Evolutionary conservation across 1,140 invertebrate genomes (phyloP).

Genomic region (Nasonia vitripennis): DNA sequence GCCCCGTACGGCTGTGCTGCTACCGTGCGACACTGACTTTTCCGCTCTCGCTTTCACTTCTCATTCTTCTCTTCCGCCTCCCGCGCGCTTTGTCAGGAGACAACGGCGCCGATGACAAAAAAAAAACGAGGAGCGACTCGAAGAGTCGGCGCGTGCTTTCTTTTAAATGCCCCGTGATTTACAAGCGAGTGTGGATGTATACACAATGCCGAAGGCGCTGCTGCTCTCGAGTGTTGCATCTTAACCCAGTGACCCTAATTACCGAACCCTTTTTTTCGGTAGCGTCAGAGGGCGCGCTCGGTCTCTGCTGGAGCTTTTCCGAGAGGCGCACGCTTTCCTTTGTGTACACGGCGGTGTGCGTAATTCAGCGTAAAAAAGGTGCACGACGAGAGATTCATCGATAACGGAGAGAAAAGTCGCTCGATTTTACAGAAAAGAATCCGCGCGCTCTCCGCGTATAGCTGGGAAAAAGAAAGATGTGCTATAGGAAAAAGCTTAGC

Average conservation of each 20-base stretch:
- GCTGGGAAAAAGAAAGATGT: background rate
- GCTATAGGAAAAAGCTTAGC: background rate
- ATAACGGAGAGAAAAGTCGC: background rate
- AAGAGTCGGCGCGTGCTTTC: background rate
- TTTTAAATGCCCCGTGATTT: background rate
- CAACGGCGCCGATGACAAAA: background rate
- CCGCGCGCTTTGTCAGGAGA: background rate
- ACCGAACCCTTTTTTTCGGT: background rate
- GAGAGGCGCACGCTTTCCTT: background rate
- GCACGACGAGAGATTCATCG: background rate
- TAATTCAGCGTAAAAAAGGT: background rate
- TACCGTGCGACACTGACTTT: conserved; percentile 7
- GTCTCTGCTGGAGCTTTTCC: background rate
- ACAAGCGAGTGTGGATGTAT: background rate
- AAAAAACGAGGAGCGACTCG: background rate
- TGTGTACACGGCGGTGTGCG: too few species aligned
- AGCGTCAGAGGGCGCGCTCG: background rate
- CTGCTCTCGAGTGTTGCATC: background rate
- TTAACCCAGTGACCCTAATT: conserved; percentile 40
- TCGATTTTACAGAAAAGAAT: background rate
- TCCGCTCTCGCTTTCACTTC: conserved; percentile 29
- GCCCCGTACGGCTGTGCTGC: background rate
- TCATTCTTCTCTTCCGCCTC: background rate
- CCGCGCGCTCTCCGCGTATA: background rate
- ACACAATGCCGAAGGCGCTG: background rate